Conservation (phyloP, 2,888 invertebrate species). For the Macropis europaea region DNA sequence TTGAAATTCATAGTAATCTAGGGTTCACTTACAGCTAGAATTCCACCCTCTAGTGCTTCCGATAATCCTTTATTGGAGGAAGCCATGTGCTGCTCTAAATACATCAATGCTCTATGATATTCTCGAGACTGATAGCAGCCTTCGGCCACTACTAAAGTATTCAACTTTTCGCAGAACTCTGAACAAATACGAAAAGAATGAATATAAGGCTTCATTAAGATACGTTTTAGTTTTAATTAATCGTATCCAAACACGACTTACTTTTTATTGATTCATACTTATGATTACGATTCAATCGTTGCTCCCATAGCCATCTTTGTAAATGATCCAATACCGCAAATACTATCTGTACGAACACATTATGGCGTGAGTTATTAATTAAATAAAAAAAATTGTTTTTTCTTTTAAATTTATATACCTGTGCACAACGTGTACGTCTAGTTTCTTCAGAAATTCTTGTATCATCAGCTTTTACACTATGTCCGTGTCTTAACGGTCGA, state of each 20-base stretch:
- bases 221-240: background rate
- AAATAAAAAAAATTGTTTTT: background rate
- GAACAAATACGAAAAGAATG: slow-evolving; percentile 43
- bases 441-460: slow-evolving; percentile 75
- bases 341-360: slow-evolving; percentile 76
- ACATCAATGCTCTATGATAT: slow-evolving; percentile 87
- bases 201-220: slow-evolving; percentile 49
- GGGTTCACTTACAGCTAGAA: slow-evolving; percentile 71
- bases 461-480: slow-evolving; percentile 55
- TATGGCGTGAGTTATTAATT: slow-evolving; percentile 23
- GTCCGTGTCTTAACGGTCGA: slow-evolving; percentile 68
- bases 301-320: slow-evolving; percentile 85
- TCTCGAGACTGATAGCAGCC: slow-evolving; percentile 89
- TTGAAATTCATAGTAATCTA: background rate
- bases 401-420: slow-evolving; percentile 57
- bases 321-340: slow-evolving; percentile 89
- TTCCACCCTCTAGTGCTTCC: slow-evolving; percentile 70
- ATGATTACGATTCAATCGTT: slow-evolving; percentile 61
- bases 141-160: slow-evolving; percentile 85
- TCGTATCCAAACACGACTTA: slow-evolving; percentile 30
- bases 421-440: slow-evolving; percentile 75
- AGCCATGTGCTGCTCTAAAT: slow-evolving; percentile 87
- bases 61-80: slow-evolving; percentile 72
- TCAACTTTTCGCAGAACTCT: slow-evolving; percentile 80
- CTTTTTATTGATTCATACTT: slow-evolving; percentile 67